Base-by-base conservation (phyloP, 2,113 vertebrate genomes). In the Rutilus rutilus region DNA sequence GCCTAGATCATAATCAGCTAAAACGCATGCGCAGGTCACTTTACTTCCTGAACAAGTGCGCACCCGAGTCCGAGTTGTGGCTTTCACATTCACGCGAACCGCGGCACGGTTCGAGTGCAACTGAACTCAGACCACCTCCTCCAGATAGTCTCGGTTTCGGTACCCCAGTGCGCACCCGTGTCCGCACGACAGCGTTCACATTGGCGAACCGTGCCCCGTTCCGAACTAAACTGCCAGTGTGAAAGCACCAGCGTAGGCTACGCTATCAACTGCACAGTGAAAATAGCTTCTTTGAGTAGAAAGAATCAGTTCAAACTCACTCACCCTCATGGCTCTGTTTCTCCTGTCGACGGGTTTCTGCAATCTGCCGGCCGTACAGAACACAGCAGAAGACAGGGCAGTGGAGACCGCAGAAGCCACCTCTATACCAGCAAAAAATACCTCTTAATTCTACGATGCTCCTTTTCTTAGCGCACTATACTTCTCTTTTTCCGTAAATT, bases 281-380 rank as follows among this genome's bases (percentile, higher is more conserved):
- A 71, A 42, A 19, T 4, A 25, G 17, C 27, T 6, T 30, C n/a
- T 74, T 45, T 4, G 42, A 45, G 8, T 21, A 52, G 2, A 67
- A 47, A 19, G 6, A 76, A 15, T 33, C 9, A 23, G 62, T 69
- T 69, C 9, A 36, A 42, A 42, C 42, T 9, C 52, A 86, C 87
- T 88, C 57, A 88, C 87, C 87, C 17, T 74, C 84, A 88, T 88
- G n/a, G 14, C 65, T 86, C 11, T n/a, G 4, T 5, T 50, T 21
- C 19, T 76, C 21, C 5, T 30, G 7, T 33, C 5, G 4, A 14
- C 1, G 11, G 11, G 25, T 69, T 82, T 42, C 54, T 84, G 75
- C 75, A 39, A 25, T 80, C 23, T 33, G 45, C 59, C 10, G 42
- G 47, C 17, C 7, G 33, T 33, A 76, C 19, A 57, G 50, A 45